Conservation (phyloP, 2,888 invertebrate species). For the Synanthedon tipuliformis region DNA sequence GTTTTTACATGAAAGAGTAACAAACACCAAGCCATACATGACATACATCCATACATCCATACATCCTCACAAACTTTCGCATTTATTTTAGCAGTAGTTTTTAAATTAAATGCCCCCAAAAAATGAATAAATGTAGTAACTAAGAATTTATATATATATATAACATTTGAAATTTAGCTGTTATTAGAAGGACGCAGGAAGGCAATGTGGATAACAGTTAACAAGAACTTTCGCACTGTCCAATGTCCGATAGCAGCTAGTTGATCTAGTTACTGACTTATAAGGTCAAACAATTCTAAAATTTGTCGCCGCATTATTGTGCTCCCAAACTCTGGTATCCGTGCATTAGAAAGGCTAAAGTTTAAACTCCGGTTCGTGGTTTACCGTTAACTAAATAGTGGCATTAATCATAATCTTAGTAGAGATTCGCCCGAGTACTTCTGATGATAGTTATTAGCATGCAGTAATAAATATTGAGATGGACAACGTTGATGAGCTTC, state of each 20-base stretch:
- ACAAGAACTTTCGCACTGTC: not conserved
- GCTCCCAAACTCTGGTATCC: not conserved
- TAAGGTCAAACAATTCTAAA: slow-evolving; percentile 1
- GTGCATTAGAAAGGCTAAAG: not conserved
- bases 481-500: slow-evolving; percentile 15
- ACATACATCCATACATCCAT: too few relatives aligned
- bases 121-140: too few relatives aligned
- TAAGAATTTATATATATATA: too few relatives aligned
- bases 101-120: too few relatives aligned
- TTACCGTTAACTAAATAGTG: slow-evolving; percentile 49
- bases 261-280: not conserved
- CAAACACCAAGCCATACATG: too few relatives aligned
- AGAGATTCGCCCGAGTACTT: slow-evolving; percentile 36
- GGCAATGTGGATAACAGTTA: too few relatives aligned
- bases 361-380: not conserved
- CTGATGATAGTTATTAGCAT: slow-evolving; percentile 36
- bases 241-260: not conserved
- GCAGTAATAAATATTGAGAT: slow-evolving; percentile 20
- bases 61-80: too few relatives aligned
- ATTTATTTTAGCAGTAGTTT: too few relatives aligned
- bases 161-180: too few relatives aligned
- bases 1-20: too few relatives aligned
- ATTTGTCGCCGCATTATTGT: not conserved
- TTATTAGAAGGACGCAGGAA: too few relatives aligned
- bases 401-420: slow-evolving; percentile 50